Evolutionary conservation across 2,113 vertebrate genomes (phyloP).

Genomic region (Cyanocitta stelleri): DNA sequence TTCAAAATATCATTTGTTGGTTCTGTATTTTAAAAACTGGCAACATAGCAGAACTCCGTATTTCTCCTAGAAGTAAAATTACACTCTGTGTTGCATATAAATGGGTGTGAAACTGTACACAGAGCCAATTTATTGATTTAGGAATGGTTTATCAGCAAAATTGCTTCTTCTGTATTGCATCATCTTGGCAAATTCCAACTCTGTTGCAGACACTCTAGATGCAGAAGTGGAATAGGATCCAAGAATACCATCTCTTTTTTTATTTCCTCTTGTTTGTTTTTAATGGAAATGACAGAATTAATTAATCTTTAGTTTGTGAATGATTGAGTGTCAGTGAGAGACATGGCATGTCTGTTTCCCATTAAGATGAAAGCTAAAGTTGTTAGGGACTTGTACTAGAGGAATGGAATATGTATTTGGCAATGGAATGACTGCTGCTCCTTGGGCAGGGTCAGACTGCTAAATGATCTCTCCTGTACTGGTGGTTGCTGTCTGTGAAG

Average conservation of each 20-base stretch:
- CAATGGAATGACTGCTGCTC: background rate
- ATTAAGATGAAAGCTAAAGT: background rate
- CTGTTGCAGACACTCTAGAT: background rate
- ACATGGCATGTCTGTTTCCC: background rate
- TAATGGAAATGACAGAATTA: background rate
- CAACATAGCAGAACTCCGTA: background rate
- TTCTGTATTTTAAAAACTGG: background rate
- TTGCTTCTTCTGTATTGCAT: background rate
- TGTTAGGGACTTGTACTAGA: background rate
- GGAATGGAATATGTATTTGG: background rate
- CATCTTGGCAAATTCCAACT: background rate
- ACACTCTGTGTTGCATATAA: background rate
- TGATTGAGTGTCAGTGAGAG: background rate
- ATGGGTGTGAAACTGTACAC: background rate
- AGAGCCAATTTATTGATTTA: background rate
- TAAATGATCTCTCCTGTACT: background rate
- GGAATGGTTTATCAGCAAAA: background rate
- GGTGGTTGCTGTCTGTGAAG: background rate
- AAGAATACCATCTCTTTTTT: background rate
- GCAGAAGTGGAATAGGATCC: background rate
- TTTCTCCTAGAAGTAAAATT: background rate
- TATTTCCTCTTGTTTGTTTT: background rate
- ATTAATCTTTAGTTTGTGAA: background rate
- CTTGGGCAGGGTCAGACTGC: background rate
- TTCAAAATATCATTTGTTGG: background rate